These are phyloP conservation scores for Drosophila tanythrix DNA, from an alignment of 2,888 invertebrate species.

Conservation along the genomic window DNA sequence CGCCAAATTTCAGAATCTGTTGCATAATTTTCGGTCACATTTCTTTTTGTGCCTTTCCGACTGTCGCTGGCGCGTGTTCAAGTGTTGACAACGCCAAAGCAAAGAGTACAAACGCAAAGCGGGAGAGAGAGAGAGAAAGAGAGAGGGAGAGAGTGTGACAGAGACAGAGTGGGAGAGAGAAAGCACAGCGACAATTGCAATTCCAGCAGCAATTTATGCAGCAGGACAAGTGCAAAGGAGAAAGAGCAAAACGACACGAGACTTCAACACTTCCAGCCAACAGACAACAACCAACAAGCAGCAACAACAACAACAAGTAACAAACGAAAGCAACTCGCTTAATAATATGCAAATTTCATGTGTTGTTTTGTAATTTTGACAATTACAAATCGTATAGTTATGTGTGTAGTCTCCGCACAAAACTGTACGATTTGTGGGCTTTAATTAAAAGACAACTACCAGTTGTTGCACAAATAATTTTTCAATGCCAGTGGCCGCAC, in stretches of 20 bases:
- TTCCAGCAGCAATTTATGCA: constrained; percentile 70
- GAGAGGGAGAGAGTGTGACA: not conserved
- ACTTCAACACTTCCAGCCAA: constrained; percentile 42
- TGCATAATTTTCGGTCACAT: constrained; percentile 71
- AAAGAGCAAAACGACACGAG: constrained; percentile 24
- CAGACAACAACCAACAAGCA: constrained; percentile 6
- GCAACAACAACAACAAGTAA: constrained; percentile 11
- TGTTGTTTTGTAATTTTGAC: constrained; percentile 67
- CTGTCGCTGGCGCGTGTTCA: constrained; percentile 76
- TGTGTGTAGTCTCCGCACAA: not conserved
- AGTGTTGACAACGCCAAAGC: constrained; percentile 70
- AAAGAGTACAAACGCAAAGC: constrained; percentile 13
- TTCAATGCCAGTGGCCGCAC: constrained; percentile 69
- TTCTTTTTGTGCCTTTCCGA: constrained; percentile 43
- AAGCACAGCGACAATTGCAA: constrained; percentile 70
- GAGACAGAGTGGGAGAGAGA: not conserved
- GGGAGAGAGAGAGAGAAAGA: constrained; percentile 1
- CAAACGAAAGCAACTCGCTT: constrained; percentile 26
- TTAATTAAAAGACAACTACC: constrained; percentile 67
- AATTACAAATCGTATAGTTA: constrained; percentile 57
- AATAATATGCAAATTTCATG: constrained; percentile 77
- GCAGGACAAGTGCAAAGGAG: constrained; percentile 26
- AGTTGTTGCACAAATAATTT: constrained; percentile 60
- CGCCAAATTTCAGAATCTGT: constrained; percentile 74
- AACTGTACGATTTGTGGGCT: constrained; percentile 14